Base-by-base conservation (phyloP, 2,113 vertebrate species). In the Xiphophorus hellerii region DNA sequence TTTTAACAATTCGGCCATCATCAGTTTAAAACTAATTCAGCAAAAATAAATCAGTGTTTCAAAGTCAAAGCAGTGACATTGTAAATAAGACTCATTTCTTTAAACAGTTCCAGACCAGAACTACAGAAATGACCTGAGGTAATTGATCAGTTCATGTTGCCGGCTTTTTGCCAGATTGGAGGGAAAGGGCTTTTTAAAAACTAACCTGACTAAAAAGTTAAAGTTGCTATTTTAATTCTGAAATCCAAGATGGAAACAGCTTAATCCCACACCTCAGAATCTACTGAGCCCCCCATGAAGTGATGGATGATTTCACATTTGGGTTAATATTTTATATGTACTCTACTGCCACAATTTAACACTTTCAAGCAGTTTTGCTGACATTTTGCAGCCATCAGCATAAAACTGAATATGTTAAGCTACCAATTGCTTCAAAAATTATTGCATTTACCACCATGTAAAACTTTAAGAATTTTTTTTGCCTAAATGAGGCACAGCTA, bases 371-470 rank as follows among this genome's bases (percentile, higher is more conserved):
- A 61, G 35, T 63, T 30, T 64, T 70, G 69, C 54, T 9, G 6
- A 8, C 27, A n/a, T 54, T 54, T 54, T 54, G 5, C 25, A 25
- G 44, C 15, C 2, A 44, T 28, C 35, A 27, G 42, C 48, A 44
- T 17, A 17, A 29, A 44, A 62, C 0, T 5, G 31, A 63, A 48
- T 44, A 69, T 5, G 22, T 62, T 37, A 27, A 28, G 29, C 15
- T 51, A n/a, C 66, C 28, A 67, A 67, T 54, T 54, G 22, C 37
- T 31, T 64, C 30, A 13, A 64, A 33, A 58, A 33, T n/a, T 6
- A 28, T 71, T 58, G 51, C 10, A 33, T 44, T 67, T 72, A 62
- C 28, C 28, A 37, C 27, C n/a, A 31, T 42, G 62, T 44, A 77
- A 28, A 28, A 35, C 63, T 29, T 67, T 48, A 22, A 35, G 3